These are phyloP conservation scores for Pandemis cinnamomeana DNA, from an alignment of 2,888 invertebrate genomes.

Conservation along the genomic window DNA sequence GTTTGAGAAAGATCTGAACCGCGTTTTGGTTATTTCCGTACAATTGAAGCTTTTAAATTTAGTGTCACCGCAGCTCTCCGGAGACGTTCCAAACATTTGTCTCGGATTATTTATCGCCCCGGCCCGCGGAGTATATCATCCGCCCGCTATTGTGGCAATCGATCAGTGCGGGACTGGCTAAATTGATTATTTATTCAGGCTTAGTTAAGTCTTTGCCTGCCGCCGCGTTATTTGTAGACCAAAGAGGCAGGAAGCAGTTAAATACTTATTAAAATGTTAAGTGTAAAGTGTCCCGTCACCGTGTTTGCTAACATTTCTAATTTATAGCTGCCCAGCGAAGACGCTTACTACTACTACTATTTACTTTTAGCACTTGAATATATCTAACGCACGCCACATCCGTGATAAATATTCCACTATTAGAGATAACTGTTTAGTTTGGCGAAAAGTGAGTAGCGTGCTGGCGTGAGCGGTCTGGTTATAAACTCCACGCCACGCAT, in stretches of 20 bases:
- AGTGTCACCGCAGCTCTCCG: constrained; percentile 82
- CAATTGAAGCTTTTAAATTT: constrained; percentile 84
- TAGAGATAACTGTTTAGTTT: background rate
- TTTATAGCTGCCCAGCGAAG: constrained; percentile 45
- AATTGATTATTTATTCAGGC: constrained; percentile 83
- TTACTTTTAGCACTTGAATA: background rate
- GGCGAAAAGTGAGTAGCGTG: background rate
- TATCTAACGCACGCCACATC: background rate
- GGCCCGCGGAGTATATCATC: constrained; percentile 81
- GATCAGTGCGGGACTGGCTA: constrained; percentile 78
- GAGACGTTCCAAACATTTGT: constrained; percentile 83
- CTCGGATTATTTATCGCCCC: constrained; percentile 82
- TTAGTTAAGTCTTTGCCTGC: constrained; percentile 77
- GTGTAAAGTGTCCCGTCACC: constrained; percentile 54
- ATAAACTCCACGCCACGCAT: constrained; percentile 45
- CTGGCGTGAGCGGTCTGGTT: constrained; percentile 1
- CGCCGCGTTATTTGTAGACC: constrained; percentile 76
- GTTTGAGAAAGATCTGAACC: constrained; percentile 84
- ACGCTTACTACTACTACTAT: background rate
- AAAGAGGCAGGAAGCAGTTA: constrained; percentile 73
- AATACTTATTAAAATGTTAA: constrained; percentile 67
- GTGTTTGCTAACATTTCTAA: constrained; percentile 62
- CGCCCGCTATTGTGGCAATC: constrained; percentile 81
- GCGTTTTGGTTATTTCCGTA: constrained; percentile 84
- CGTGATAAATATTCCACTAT: background rate